Evolutionary conservation across 2,888 invertebrate genomes (phyloP), one percentile per base, ranked within the genome.

Genomic region (Drosophila diplacantha): DNA sequence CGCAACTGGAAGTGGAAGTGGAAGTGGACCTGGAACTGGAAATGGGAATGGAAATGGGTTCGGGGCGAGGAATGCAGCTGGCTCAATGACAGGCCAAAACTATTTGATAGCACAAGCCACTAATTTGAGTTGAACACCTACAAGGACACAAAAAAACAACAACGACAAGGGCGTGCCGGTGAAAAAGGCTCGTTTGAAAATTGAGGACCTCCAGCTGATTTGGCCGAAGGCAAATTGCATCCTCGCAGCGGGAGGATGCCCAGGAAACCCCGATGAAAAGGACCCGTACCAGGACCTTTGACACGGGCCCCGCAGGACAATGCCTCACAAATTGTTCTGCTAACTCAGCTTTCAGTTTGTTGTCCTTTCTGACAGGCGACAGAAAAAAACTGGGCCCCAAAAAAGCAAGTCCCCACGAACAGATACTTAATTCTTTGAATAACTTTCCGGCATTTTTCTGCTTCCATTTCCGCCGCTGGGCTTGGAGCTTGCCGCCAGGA

Each of bases 51-150:
- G 26, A 29, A 14, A 18, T 12, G 35, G 44, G 12, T 14, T 24
- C 22, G 49, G 22, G 20, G 31, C 18, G 20, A 16, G 38, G 16
- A 26, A 53, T 61, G 65, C 74, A 64, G 69, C 62, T 70, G 79
- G 73, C 73, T 55, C 58, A 79, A 69, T 71, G 74, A 73, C 72
- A 72, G 64, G 53, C 53, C 68, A 67, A 69, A 81, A 72, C 76
- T 72, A 70, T 79, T 81, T 69, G 70, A 75, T 75, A 67, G 54
- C 57, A 69, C 66, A 71, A 76, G 77, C 72, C 77, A 80, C 82
- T 72, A 80, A 78, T 82, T 78, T 82, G 82, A 52, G 69, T 68
- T 72, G 77, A 78, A 72, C 78, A 80, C 82, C 78, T 74, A 76
- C 66, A 54, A 68, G 67, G 69, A 63, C 44, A 31, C 44, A 29